These are phyloP conservation scores for Trachemys scripta DNA, from an alignment of 2,113 vertebrate species.

Conservation along the genomic window DNA sequence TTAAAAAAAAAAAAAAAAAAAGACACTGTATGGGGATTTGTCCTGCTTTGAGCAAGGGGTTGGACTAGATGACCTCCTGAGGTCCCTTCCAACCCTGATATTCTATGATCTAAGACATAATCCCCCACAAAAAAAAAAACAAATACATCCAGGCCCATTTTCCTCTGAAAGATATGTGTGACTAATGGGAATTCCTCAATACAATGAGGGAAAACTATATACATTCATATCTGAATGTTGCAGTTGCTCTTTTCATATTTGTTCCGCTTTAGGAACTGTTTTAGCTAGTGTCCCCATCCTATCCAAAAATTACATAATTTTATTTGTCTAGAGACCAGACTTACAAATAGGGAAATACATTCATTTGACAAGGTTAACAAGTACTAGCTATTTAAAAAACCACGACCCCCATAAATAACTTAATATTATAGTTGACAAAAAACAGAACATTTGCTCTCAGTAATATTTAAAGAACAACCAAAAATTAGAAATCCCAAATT, in stretches of 20 bases:
- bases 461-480: neutral
- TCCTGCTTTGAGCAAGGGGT: too few relatives aligned
- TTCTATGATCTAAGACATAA: too few relatives aligned
- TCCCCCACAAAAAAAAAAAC: neutral
- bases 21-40: too few relatives aligned
- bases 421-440: neutral
- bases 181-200: neutral
- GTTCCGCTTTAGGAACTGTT: neutral
- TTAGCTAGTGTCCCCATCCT: accelerated
- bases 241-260: neutral
- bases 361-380: accelerated
- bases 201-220: neutral
- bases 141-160: neutral
- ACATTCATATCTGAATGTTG: neutral
- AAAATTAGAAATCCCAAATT: accelerated
- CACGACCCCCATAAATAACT: neutral
- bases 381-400: neutral
- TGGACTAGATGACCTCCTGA: too few relatives aligned
- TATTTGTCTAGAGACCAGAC: neutral
- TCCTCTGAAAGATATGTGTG: neutral
- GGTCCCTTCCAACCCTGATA: too few relatives aligned
- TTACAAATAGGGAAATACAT: neutral
- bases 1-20: too few relatives aligned
- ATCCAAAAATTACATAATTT: neutral
- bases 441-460: neutral